phyloP scores from a whole-genome alignment of 1,140 invertebrate species.

The Anthonomus grandis region DNA sequence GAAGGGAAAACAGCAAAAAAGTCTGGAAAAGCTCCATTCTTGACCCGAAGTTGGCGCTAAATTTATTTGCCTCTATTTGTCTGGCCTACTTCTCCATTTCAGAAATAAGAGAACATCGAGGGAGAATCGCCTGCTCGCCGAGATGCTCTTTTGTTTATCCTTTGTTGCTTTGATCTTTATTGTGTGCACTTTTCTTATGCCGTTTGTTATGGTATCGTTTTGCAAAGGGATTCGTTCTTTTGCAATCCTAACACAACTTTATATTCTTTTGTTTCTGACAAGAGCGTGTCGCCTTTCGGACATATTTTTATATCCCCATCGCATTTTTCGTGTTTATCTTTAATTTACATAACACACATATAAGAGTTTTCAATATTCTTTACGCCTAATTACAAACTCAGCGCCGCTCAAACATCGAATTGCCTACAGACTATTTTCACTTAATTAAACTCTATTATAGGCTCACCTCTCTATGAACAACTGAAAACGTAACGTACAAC shows the following conservation, averaged over 20 bases:
- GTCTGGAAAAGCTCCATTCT: not conserved
- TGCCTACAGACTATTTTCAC: constrained; percentile 9
- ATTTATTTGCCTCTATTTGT: constrained; percentile 15
- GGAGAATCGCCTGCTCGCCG: no score
- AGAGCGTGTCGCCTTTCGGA: not conserved
- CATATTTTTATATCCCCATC: not conserved
- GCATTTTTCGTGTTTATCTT: not conserved
- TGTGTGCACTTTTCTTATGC: constrained; percentile 30
- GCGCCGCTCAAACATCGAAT: no score
- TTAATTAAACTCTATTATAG: constrained; percentile 18
- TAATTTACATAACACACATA: not conserved
- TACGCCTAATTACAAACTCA: no score
- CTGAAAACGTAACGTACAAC: constrained; percentile 4
- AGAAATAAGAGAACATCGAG: constrained; percentile 14
- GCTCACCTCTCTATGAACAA: no score
- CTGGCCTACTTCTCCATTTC: constrained; percentile 18
- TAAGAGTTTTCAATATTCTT: not conserved
- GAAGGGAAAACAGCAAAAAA: no score
- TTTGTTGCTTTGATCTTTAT: constrained; percentile 29
- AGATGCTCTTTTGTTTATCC: constrained; percentile 26
- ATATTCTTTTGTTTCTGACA: constrained; percentile 13
- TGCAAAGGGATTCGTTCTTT: constrained; percentile 17
- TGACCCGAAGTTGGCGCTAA: not conserved
- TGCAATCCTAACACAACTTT: constrained; percentile 23
- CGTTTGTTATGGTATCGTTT: constrained; percentile 29